Evolutionary conservation across 1,140 invertebrate genomes (phyloP).

Genomic region (Ganaspis sp.): DNA sequence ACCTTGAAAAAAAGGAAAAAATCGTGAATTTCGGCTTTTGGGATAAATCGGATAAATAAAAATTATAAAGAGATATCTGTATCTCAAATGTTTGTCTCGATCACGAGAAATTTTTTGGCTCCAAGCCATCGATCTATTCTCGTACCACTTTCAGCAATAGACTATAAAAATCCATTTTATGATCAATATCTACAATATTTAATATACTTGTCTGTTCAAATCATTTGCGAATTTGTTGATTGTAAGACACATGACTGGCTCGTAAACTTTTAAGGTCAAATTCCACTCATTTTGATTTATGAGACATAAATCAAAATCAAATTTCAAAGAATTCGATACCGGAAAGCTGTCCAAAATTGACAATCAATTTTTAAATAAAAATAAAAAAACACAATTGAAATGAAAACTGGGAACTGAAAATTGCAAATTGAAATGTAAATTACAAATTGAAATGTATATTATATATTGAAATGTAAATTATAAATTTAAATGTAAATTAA

Average conservation of each 20-base stretch:
- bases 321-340: too few relatives aligned
- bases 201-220: not conserved
- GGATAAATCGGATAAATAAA: not conserved
- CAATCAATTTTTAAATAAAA: too few relatives aligned
- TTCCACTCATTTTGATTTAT: not conserved
- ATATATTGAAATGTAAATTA: too few relatives aligned
- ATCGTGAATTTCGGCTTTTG: not conserved
- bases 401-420: too few relatives aligned
- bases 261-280: not conserved
- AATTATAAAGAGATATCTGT: not conserved
- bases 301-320: not conserved
- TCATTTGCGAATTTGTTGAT: not conserved
- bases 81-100: constrained; percentile 25
- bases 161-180: constrained; percentile 11
- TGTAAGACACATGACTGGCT: not conserved
- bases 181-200: not conserved
- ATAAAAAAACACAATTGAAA: too few relatives aligned
- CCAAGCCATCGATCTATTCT: constrained; percentile 33
- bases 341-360: too few relatives aligned
- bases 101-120: constrained; percentile 38
- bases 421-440: too few relatives aligned
- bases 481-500: too few relatives aligned
- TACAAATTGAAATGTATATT: too few relatives aligned
- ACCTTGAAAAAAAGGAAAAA: not conserved
- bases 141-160: constrained; percentile 12